These are phyloP conservation scores for Chelidonichthys spinosus DNA, from an alignment of 2,797 vertebrate species.

Conservation along the genomic window DNA sequence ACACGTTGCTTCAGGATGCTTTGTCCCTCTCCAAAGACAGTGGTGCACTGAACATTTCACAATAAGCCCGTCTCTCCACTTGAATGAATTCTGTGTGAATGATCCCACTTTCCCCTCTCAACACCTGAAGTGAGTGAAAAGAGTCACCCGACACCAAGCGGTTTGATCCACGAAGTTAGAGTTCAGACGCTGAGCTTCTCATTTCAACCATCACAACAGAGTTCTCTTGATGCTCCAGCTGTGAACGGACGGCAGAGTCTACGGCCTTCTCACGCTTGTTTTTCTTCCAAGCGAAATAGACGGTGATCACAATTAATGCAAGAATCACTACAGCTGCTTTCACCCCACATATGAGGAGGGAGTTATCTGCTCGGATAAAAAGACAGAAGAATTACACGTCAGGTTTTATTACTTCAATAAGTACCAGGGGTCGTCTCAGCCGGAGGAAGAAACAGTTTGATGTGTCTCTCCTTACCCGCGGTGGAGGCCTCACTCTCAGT, in stretches of 20 bases:
- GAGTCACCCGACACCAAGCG: not conserved
- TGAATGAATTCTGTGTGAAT: not conserved
- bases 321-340: constrained; percentile 6
- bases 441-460: not conserved
- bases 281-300: constrained; percentile 26
- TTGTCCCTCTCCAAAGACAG: not conserved
- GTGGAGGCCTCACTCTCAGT: too few species aligned
- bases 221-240: not conserved
- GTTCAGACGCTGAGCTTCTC: constrained; percentile 1
- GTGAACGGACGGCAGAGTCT: not conserved
- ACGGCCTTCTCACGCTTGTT: not conserved
- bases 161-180: not conserved
- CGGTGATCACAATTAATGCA: not conserved
- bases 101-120: not conserved
- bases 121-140: not conserved
- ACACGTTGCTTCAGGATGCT: not conserved
- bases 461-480: not conserved
- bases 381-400: not conserved
- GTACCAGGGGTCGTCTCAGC: not conserved
- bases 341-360: constrained; percentile 3
- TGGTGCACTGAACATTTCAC: not conserved
- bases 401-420: constrained; percentile 53
- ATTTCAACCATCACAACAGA: constrained; percentile 24
- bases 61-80: not conserved
- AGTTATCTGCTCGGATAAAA: not conserved